A percentile compares a stretch with the other conserved stretches of the same genome.
Conservation (phyloP, 2,113 vertebrate species). For the Megaceryle maxima region DNA sequence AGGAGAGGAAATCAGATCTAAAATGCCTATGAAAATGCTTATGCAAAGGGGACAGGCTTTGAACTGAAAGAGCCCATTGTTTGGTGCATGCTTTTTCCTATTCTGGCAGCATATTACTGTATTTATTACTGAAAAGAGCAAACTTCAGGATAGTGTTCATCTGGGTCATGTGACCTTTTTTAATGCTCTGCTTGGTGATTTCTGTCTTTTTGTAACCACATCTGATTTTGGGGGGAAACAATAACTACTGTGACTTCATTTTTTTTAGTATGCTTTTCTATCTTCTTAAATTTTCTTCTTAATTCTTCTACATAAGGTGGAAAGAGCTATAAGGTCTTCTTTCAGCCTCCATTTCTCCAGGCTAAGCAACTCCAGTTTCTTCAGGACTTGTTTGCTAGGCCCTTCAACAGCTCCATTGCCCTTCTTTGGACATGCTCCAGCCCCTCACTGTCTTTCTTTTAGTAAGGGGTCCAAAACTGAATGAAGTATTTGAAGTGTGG, state of each 20-base stretch:
- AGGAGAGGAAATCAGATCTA: background rate
- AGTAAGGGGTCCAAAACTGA: background rate
- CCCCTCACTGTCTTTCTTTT: background rate
- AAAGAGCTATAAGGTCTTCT: background rate
- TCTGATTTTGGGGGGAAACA: background rate
- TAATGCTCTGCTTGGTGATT: background rate
- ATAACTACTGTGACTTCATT: background rate
- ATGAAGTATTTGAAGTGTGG: background rate
- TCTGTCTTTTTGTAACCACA: background rate
- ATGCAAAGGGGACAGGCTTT: background rate
- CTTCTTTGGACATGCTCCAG: background rate
- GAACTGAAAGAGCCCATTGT: background rate
- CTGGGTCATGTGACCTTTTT: background rate
- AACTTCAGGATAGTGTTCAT: background rate
- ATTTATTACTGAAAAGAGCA: background rate
- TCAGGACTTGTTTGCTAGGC: background rate
- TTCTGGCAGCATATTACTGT: background rate
- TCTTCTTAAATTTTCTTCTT: background rate
- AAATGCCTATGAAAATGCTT: background rate
- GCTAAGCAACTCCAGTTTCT: background rate
- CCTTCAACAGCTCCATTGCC: background rate
- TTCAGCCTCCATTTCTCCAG: background rate
- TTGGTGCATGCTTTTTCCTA: accelerated
- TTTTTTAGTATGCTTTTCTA: background rate
- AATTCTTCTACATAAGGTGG: too few relatives aligned